Evolutionary conservation across 2,113 vertebrate species (phyloP), one percentile per base, ranked within the genome.

Genomic region (Onychorhynchus coronatus): DNA sequence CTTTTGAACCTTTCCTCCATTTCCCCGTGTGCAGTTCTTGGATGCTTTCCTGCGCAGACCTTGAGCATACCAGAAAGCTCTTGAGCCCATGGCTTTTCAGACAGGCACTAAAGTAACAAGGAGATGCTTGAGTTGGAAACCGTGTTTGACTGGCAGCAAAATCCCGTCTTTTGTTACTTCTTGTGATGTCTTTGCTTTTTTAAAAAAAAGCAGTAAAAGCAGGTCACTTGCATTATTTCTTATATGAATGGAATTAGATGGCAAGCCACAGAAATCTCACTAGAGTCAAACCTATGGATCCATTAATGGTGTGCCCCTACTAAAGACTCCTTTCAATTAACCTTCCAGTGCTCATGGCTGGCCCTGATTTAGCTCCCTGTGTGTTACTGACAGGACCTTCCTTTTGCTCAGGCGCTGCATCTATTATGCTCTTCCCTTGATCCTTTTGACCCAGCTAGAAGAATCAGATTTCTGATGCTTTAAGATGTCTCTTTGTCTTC

Each of bases 41-140:
- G 20, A 62, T 39, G 9, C 47, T 71, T 94, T 91, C 37, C 46
- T 77, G 18, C 49, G 56, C 65, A 95, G 79, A 75, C 76, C 76
- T 77, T 52, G 83, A 92, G 68, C 27, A 3, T 63, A 52, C 35
- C 59, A 41, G 83, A 93, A 91, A 91, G 83, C 93, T 91, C 91
- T 93, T 92, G 72, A 93, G 91, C 73, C 49, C 0, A 0, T 90
- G 71, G 66, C 78, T 95, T 86, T 95, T 94, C 76, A 75, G 83
- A 30, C 11, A 72, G 71, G 70, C 71, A 53, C 73, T 68, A 68
- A 91, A 91, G 66, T 75, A 78, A 65, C 30, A 35, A 53, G 78
- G 37, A 79, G 75, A 63, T 89, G 52, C 86, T 93, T 81, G 86
- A 81, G 73, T 76, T 91, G 73, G 53, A 89, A 94, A 65, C 73